These are phyloP conservation scores for Myioborus miniatus DNA, from an alignment of 2,797 vertebrate species.

Conservation along the genomic window DNA sequence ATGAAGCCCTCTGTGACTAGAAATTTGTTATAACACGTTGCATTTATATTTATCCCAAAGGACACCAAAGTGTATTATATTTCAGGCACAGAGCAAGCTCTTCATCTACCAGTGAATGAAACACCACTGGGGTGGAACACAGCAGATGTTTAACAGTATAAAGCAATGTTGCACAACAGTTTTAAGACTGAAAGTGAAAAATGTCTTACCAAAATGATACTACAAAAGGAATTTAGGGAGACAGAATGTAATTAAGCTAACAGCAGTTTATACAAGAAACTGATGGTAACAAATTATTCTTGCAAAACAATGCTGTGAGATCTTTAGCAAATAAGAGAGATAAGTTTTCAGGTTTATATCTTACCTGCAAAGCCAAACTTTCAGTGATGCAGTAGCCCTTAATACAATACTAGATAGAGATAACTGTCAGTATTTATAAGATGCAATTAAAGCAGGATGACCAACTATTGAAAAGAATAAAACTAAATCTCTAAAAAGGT, in stretches of 20 bases:
- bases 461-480: neutral
- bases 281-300: neutral
- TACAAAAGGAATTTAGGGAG: slow-evolving; percentile 37
- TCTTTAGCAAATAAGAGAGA: neutral
- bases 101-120: neutral
- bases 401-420: neutral
- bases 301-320: neutral
- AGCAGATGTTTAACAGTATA: slow-evolving; percentile 40
- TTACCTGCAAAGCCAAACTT: neutral
- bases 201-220: neutral
- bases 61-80: neutral
- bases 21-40: slow-evolving; percentile 1
- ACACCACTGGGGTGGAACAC: slow-evolving; percentile 2
- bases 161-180: slow-evolving; percentile 1
- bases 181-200: slow-evolving; percentile 44
- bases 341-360: neutral
- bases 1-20: neutral
- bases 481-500: neutral
- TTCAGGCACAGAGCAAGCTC: neutral
- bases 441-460: neutral
- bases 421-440: neutral
- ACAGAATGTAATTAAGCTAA: slow-evolving; percentile 41
- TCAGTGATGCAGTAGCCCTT: neutral
- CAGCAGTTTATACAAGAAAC: slow-evolving; percentile 11
- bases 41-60: slow-evolving; percentile 24